phyloP scores from a whole-genome alignment of 1,140 invertebrate species.

The Pachypsylla venusta region DNA sequence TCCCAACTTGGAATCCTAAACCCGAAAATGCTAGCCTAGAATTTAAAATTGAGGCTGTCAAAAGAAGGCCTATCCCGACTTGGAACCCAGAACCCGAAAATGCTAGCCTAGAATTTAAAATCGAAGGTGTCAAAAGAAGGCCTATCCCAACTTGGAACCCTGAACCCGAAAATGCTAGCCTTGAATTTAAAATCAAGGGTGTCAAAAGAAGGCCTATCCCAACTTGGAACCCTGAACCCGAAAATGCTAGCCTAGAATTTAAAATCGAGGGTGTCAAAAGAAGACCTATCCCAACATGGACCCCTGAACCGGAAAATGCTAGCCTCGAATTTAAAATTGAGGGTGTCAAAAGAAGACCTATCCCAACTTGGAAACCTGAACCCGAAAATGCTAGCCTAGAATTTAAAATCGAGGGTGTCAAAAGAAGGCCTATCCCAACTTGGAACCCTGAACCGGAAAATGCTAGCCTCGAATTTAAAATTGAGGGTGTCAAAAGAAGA shows the following conservation, averaged over 20 bases:
- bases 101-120: background rate
- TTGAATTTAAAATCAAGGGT: background rate
- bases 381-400: background rate
- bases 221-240: background rate
- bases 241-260: background rate
- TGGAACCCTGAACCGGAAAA: background rate
- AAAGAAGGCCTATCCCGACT: background rate
- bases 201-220: slow-evolving; percentile 1
- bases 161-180: background rate
- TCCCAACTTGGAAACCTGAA: background rate
- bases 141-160: background rate
- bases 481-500: background rate
- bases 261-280: background rate
- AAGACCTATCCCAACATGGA: background rate
- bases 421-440: background rate
- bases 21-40: background rate
- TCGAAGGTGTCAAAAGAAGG: background rate
- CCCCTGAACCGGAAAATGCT: background rate
- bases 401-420: background rate
- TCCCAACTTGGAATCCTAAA: background rate
- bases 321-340: background rate
- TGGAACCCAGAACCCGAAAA: background rate
- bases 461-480: background rate
- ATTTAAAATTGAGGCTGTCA: background rate
- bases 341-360: background rate